A percentile compares a stretch with the other conserved stretches of the same genome.
phyloP scores from a whole-genome alignment of 2,888 invertebrate species.

The Heliconius charithonia region DNA sequence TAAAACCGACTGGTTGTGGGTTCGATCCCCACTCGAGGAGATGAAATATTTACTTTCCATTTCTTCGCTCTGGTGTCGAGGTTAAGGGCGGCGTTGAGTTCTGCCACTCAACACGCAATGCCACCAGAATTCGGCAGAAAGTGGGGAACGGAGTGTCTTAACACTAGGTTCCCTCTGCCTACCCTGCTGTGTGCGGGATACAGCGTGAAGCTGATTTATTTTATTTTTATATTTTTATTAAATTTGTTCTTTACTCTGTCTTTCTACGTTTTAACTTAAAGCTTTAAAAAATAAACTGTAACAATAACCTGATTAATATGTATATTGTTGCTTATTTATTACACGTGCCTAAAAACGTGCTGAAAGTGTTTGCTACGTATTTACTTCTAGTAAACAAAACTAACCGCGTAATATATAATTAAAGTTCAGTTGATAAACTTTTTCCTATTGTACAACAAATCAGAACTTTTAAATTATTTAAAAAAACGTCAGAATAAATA shows the following conservation, averaged over 20 bases:
- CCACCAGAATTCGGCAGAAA: too few species aligned
- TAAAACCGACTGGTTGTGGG: too few species aligned
- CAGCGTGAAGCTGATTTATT: too few species aligned
- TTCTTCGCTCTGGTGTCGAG: too few species aligned
- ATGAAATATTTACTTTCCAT: too few species aligned
- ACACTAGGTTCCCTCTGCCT: too few species aligned
- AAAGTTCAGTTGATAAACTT: neutral
- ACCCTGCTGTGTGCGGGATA: too few species aligned
- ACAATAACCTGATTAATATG: slow-evolving; percentile 8
- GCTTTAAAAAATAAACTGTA: slow-evolving; percentile 13
- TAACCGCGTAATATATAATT: slow-evolving; percentile 5
- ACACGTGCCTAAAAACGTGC: slow-evolving; percentile 33
- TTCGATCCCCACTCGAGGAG: too few species aligned
- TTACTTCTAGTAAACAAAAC: slow-evolving; percentile 21
- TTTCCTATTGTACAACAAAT: neutral
- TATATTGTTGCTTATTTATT: slow-evolving; percentile 5
- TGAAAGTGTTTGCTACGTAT: slow-evolving; percentile 20
- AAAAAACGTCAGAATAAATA: neutral
- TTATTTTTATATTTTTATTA: too few species aligned
- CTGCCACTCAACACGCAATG: too few species aligned
- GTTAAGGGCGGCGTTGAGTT: too few species aligned
- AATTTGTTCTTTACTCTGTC: neutral
- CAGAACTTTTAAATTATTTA: neutral
- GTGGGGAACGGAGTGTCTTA: too few species aligned
- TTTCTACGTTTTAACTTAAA: slow-evolving; percentile 16